These are phyloP conservation scores for Acrocephalus scirpaceus DNA, from an alignment of 2,797 vertebrate genomes.

Conservation along the genomic window DNA sequence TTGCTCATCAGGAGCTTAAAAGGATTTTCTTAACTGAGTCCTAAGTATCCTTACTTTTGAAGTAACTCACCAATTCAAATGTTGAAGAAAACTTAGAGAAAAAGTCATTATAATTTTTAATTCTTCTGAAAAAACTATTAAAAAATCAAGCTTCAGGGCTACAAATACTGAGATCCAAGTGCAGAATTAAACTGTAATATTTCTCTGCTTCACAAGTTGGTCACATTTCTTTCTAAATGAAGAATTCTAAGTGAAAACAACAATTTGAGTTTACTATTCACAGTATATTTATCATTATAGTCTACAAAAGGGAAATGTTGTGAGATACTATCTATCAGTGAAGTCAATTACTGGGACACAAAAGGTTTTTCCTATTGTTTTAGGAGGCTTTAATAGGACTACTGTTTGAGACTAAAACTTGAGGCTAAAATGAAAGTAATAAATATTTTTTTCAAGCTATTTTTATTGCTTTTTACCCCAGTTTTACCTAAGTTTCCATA, in stretches of 20 bases:
- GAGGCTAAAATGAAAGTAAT: not conserved
- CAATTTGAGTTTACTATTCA: not conserved
- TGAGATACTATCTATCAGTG: not conserved
- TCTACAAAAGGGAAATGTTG: not conserved
- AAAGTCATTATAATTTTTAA: not conserved
- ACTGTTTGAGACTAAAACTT: not conserved
- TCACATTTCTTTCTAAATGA: not conserved
- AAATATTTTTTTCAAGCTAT: not conserved
- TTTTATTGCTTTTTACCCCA: not conserved
- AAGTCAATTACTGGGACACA: not conserved
- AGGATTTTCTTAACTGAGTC: not conserved
- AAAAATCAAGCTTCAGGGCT: not conserved
- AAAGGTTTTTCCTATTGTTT: not conserved
- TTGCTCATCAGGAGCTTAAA: not conserved
- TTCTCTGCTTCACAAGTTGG: not conserved
- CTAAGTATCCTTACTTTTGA: not conserved
- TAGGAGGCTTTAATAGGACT: not conserved
- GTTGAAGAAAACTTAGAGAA: not conserved
- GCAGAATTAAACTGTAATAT: not conserved
- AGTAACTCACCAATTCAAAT: not conserved
- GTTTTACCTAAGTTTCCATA: not conserved
- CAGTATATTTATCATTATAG: not conserved
- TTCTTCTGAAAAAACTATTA: not conserved
- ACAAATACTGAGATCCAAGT: not conserved
- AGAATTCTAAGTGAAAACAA: not conserved